Percentiles rank a stretch among this genome's conserved stretches.
Conservation (phyloP, 37 sponge, comb jelly and placozoan genomes). For the Dysidea cf. avara region DNA sequence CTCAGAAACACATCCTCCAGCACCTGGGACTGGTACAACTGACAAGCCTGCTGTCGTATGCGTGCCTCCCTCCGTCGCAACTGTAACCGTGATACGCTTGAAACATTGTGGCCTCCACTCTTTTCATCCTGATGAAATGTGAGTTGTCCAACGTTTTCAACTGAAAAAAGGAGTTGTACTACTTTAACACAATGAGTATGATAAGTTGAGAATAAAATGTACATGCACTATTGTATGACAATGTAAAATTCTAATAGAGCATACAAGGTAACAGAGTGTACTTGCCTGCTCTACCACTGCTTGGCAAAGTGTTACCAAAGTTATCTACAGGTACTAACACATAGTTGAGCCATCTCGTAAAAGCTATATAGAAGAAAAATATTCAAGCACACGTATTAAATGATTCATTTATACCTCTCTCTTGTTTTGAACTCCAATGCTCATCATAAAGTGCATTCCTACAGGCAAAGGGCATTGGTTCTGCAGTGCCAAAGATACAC, state of each 20-base stretch:
- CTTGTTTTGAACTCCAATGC: conserved; percentile 82
- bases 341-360: conserved; percentile 86
- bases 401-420: conserved; percentile 43
- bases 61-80: conserved; percentile 14
- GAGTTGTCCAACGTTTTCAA: background rate
- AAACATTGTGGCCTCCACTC: too few relatives aligned
- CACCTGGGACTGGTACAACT: conserved; percentile 69
- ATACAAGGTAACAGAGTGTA: background rate
- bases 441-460: conserved; percentile 78
- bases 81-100: too few relatives aligned
- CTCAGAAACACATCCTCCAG: conserved; percentile 25
- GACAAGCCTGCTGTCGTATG: conserved; percentile 34
- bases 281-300: conserved; percentile 24
- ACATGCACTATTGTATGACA: background rate
- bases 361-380: conserved; percentile 31
- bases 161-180: background rate
- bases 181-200: background rate
- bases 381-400: background rate
- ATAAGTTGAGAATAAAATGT: background rate
- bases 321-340: conserved; percentile 67
- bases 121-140: background rate
- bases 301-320: conserved; percentile 19
- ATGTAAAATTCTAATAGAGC: background rate
- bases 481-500: background rate
- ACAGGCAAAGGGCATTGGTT: conserved; percentile 38